Evolutionary conservation across 1,140 invertebrate genomes (phyloP).

Genomic region (Pseudomyrmex pallidus): DNA sequence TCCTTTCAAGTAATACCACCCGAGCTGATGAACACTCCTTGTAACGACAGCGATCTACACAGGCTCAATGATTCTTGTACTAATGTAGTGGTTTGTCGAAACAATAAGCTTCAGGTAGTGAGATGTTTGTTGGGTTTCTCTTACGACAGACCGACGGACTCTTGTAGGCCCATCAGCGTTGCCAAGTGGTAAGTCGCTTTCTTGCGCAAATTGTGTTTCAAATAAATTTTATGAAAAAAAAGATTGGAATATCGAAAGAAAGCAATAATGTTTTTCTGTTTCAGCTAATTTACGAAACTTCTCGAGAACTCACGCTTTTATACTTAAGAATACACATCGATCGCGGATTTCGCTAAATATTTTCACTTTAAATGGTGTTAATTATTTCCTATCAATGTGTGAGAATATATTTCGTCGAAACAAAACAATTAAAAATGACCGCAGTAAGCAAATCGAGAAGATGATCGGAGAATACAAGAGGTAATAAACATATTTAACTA

Average conservation of each 20-base stretch:
- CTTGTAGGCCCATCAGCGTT: constrained; percentile 74
- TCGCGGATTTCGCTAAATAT: constrained; percentile 52
- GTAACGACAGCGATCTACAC: constrained; percentile 76
- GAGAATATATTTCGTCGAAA: constrained; percentile 19
- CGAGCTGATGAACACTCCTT: constrained; percentile 68
- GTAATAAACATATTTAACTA: not conserved
- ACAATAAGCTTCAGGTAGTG: constrained; percentile 74
- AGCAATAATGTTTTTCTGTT: constrained; percentile 61
- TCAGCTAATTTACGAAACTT: constrained; percentile 68
- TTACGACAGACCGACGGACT: constrained; percentile 77
- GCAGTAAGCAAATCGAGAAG: not conserved
- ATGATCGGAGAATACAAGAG: constrained; percentile 1
- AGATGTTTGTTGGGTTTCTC: constrained; percentile 75
- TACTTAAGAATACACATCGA: constrained; percentile 41
- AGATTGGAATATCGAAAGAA: not conserved
- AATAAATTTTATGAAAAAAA: not conserved
- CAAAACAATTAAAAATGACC: not conserved
- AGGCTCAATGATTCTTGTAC: constrained; percentile 78
- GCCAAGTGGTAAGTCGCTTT: constrained; percentile 78
- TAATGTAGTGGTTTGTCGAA: constrained; percentile 79
- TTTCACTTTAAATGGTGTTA: constrained; percentile 1
- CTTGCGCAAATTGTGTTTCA: not conserved
- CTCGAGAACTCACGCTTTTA: constrained; percentile 49
- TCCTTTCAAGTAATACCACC: constrained; percentile 70
- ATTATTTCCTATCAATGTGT: not conserved